Base-by-base conservation (phyloP, 2,888 invertebrate species). In the Doris montereyensis region DNA sequence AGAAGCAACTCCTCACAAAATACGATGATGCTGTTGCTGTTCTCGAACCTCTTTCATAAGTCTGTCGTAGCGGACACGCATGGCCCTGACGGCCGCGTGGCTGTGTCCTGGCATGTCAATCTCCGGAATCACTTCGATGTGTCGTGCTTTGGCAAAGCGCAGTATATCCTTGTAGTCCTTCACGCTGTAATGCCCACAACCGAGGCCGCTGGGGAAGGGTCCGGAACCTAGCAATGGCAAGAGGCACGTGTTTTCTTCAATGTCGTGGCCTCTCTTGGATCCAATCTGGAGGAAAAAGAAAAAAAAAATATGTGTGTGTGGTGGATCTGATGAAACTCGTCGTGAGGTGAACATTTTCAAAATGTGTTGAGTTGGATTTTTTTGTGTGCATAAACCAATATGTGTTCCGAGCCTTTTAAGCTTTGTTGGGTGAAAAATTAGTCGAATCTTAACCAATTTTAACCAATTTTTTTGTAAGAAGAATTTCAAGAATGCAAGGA, bases 21-120 rank as follows among this genome's bases (percentile, higher is more conserved):
- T 86, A 83, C 8, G 81, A 73, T 0, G 76, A 76, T 17, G 76
- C 71, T n/a, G n/a, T n/a, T n/a, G n/a, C n/a, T n/a, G 5, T 24
- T 17, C 32, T 68, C 41, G 21, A 78, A 85, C 83, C 78, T 85
- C 76, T 32, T 84, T 76, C 35, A 71, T 82, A 28, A 83, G 78
- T 32, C 77, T 82, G 17, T 82, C 57, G 35, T 72, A 77, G 13
- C 79, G 57, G 1, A 81, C 81, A 82, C 87, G 84, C 89, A 89
- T 89, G 60, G 89, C 85, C 41, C 82, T 81, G 13, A 89, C 85
- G 4, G 88, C 88, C 34, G 89, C 88, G 78, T 88, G 87, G 76
- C 88, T 86, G 77, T 89, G 89, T 17, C 89, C 89, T 1, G 89
- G 89, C 86, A 89, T 86, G 78, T 89, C 89, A 26, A 89, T 86